Evolutionary conservation across 2,797 vertebrate genomes (phyloP), one percentile per base, ranked within the genome.

Genomic region (Tauraco hartlaubi): DNA sequence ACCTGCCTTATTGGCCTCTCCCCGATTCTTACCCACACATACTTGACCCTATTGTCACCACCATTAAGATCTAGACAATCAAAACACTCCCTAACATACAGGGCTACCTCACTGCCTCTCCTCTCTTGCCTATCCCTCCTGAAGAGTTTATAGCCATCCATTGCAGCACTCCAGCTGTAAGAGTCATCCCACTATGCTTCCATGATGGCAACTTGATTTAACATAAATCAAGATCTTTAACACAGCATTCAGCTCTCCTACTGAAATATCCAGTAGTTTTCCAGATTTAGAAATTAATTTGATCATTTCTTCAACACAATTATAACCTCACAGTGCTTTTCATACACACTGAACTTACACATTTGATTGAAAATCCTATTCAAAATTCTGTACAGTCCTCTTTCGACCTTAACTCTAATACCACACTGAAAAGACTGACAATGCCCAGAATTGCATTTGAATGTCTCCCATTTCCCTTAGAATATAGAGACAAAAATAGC

Each of bases 401-500:
- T 46, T 72, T 74, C 49, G 67, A 5, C 22, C n/a, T 91, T 51
- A 88, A 83, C 29, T 56, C 26, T 26, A 20, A 80, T 37, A 61
- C 39, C 82, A 35, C 31, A 74, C 48, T 73, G 55, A 82, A 75
- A 88, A 89, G 51, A 82, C 0, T 44, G n/a, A 35, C 68, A 90
- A 83, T 61, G 31, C 14, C 61, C 46, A 73, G 33, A 91, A 85
- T 26, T 73, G 35, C 78, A 67, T 23, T 44, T 83, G 56, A 49
- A 79, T 31, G 16, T 69, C 56, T 92, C 25, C 9, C 23, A 68
- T 73, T 72, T 92, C 90, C 54, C 58, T 85, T 69, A 6, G 0
- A 90, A 48, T 33, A 76, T 44, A 83, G 43, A 58, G 41, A 31
- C 58, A 90, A 93, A 95, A 96, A 88, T 31, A 95, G 54, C 29